These are phyloP conservation scores for Phasianus colchicus DNA, from an alignment of 2,113 vertebrate species.

Conservation along the genomic window DNA sequence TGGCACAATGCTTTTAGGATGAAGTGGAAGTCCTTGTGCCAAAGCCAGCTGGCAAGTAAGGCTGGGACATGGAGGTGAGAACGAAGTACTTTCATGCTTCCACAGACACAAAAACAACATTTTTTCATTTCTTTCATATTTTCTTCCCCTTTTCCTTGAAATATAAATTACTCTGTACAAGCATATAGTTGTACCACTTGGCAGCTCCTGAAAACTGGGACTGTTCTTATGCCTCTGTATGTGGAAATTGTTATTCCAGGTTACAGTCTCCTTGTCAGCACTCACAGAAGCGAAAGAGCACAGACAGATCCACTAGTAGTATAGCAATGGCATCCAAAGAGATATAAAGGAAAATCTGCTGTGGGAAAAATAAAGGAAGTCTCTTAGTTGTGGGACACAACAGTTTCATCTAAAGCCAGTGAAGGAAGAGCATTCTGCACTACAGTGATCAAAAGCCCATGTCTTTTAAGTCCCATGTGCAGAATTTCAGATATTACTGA, in stretches of 20 bases:
- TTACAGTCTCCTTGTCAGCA: background rate
- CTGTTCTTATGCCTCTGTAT: background rate
- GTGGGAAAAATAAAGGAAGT: background rate
- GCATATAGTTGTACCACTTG: background rate
- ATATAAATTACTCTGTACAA: background rate
- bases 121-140: background rate
- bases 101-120: background rate
- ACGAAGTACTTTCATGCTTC: background rate
- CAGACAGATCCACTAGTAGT: background rate
- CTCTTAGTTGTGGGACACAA: too few relatives aligned
- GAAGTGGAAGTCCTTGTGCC: constrained; percentile 21
- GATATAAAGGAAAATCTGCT: background rate
- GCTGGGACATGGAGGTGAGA: background rate
- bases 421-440: background rate
- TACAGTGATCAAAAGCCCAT: background rate
- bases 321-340: background rate
- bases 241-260: background rate
- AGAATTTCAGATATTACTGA: background rate
- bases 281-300: background rate
- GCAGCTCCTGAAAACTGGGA: background rate
- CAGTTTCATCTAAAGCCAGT: background rate
- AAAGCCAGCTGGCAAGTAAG: constrained; percentile 2
- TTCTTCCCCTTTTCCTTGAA: background rate
- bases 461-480: background rate
- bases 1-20: background rate